Evolutionary conservation across 2,888 invertebrate species (phyloP).

Genomic region (Atherix ibis): DNA sequence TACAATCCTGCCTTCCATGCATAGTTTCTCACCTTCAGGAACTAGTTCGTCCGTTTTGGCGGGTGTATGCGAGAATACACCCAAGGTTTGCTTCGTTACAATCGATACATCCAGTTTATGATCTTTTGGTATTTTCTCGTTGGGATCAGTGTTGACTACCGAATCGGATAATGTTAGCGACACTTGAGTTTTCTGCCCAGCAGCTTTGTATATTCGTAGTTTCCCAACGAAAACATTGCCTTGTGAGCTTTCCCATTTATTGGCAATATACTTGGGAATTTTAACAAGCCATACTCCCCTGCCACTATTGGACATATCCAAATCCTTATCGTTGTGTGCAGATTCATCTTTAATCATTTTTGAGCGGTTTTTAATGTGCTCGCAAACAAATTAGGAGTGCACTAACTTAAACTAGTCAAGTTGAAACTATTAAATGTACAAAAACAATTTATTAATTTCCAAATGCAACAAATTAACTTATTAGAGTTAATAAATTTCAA

Average conservation of each 20-base stretch:
- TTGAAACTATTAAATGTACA: too few relatives aligned
- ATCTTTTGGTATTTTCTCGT: constrained; percentile 78
- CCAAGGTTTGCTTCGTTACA: constrained; percentile 79
- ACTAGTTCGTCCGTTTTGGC: constrained; percentile 44
- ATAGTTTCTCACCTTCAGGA: constrained; percentile 67
- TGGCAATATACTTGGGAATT: constrained; percentile 89
- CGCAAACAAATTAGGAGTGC: too few relatives aligned
- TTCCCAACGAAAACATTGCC: constrained; percentile 88
- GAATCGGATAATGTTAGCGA: constrained; percentile 70
- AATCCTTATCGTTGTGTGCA: constrained; percentile 54
- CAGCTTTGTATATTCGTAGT: constrained; percentile 66
- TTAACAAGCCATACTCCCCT: constrained; percentile 95
- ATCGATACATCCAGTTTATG: constrained; percentile 83
- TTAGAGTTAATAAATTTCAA: too few relatives aligned
- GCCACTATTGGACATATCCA: constrained; percentile 77
- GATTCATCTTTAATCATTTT: constrained; percentile 31
- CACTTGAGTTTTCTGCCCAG: constrained; percentile 74
- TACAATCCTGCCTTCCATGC: constrained; percentile 89
- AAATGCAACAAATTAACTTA: too few relatives aligned
- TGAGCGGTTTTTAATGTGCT: too few relatives aligned
- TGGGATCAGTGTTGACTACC: constrained; percentile 60
- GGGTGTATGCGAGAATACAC: constrained; percentile 74
- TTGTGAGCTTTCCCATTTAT: constrained; percentile 84
- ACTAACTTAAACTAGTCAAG: too few relatives aligned
- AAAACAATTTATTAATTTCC: too few relatives aligned